Evolutionary conservation across 2,888 invertebrate genomes (phyloP), one percentile per base, ranked within the genome.

Genomic region (Plagodis dolabraria): DNA sequence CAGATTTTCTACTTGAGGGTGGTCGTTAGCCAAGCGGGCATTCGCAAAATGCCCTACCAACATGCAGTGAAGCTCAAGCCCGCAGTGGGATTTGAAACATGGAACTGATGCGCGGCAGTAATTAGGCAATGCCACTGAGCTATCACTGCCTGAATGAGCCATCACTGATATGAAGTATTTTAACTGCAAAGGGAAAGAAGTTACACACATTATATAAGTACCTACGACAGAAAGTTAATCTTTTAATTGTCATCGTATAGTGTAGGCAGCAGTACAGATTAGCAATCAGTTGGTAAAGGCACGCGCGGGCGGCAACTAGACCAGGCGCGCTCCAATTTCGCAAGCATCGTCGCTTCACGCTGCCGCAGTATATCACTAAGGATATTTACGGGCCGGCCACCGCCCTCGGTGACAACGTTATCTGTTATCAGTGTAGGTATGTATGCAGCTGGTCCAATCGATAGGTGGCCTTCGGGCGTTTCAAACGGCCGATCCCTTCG

Each of bases 371-470:
- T 61, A 61, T 61, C 89, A 89, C 85, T 70, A 71, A 68, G 80
- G 82, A 82, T 85, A 87, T 86, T 88, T 87, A 86, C 82, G 80
- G 81, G 74, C 76, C 79, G 75, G 82, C 87, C 85, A 80, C 87
- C 87, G 86, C 87, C 88, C 80, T 76, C 82, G 76, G 83, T 85
- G 85, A 85, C 87, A 86, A 82, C 82, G 83, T 88, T 92, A 92
- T 91, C 91, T 87, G 89, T 92, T 92, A 92, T 92, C 92, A 92
- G 79, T 91, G 85, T 88, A 88, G 74, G 78, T 80, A 87, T 86
- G 82, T 81, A 82, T 34, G 49, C 51, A 49, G 51, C 51, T 82
- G 79, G 68, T 71, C 79, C 72, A 81, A 89, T 85, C 75, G 79
- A 87, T 87, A 89, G 87, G 72, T 63, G 64, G 72, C 66, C 58